Percentiles rank a stretch among this genome's conserved stretches.
Evolutionary conservation across 35 echinoderm and acorn worm genomes (phyloP).

Genomic region (Acanthaster planci): DNA sequence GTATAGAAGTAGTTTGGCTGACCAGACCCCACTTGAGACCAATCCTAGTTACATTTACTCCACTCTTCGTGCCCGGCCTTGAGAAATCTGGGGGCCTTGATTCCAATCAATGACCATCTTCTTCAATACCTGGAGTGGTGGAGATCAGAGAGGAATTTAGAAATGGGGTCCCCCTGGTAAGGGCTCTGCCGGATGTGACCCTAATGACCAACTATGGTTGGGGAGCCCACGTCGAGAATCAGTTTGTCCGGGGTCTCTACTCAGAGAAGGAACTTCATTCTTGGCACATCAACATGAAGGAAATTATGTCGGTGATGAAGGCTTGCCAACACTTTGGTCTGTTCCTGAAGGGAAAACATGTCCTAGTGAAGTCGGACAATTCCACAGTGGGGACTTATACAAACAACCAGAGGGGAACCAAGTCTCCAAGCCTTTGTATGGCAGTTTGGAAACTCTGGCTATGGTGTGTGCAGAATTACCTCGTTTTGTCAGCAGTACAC

Average conservation of each 20-base stretch:
- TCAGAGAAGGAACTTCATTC: neutral
- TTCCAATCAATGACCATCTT: neutral
- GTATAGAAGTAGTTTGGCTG: too few relatives aligned
- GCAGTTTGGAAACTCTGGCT: neutral
- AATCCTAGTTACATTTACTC: too few relatives aligned
- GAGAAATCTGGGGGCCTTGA: too few relatives aligned
- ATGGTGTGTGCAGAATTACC: neutral
- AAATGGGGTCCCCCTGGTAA: neutral
- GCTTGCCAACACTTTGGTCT: too few relatives aligned
- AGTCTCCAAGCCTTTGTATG: too few relatives aligned
- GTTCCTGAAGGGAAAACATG: too few relatives aligned
- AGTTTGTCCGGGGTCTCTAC: neutral
- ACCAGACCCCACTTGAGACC: too few relatives aligned
- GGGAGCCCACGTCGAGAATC: too few relatives aligned
- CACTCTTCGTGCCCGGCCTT: too few relatives aligned
- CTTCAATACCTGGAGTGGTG: neutral
- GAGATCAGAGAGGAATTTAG: neutral
- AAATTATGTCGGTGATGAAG: neutral
- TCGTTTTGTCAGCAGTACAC: neutral
- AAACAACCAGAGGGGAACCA: neutral
- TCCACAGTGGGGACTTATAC: neutral
- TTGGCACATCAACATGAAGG: neutral
- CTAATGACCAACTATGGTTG: neutral
- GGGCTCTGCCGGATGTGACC: neutral
- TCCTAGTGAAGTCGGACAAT: neutral